Base-by-base conservation (phyloP, 2,797 vertebrate genomes). In the Etheostoma perlongum region DNA sequence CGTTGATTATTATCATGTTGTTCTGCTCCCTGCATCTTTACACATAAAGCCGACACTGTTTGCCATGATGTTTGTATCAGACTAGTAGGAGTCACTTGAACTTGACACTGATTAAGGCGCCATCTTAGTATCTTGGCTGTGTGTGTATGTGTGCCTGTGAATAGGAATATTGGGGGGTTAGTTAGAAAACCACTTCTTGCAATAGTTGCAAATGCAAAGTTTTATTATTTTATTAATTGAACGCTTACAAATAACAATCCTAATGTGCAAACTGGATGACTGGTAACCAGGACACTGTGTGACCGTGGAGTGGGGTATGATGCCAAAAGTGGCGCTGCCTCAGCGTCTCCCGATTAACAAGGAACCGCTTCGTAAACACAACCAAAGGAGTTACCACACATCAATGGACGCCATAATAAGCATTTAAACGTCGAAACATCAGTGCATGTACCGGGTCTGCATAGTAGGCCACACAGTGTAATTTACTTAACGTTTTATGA, bases 91-190 rank as follows among this genome's bases (percentile, higher is more conserved):
- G 82, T 90, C 87, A 94, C 93, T 95, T 95, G 95, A 95, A 95
- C 94, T 95, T 95, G 95, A 95, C 94, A 94, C 87, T 90, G 91
- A 92, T 85, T 79, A 92, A 89, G 93, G 88, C 95, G 94, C 94
- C 95, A 95, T 95, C 80, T 95, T 95, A 92, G 91, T 90, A 84
- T 92, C 59, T 84, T 89, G 79, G 61, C 52, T 81, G 59, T 63
- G 40, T 44, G 42, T 42, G 60, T 30, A 58, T 63, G 46, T 30
- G 36, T 33, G 65, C 4, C 21, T 8, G 58, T 55, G 71, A 64
- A 40, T 78, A 60, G 53, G 81, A 81, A 78, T 87, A 78, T 58
- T 61, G n/a, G 51, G 52, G 51, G 18, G 55, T 12, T 44, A 30
- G 75, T 90, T 76, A 70, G 68, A 55, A 67, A 60, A 48, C 10